Percentiles rank a stretch among this genome's conserved stretches.
These are phyloP conservation scores for Eulacestoma nigropectus DNA, from an alignment of 2,113 vertebrate species.

Conservation along the genomic window DNA sequence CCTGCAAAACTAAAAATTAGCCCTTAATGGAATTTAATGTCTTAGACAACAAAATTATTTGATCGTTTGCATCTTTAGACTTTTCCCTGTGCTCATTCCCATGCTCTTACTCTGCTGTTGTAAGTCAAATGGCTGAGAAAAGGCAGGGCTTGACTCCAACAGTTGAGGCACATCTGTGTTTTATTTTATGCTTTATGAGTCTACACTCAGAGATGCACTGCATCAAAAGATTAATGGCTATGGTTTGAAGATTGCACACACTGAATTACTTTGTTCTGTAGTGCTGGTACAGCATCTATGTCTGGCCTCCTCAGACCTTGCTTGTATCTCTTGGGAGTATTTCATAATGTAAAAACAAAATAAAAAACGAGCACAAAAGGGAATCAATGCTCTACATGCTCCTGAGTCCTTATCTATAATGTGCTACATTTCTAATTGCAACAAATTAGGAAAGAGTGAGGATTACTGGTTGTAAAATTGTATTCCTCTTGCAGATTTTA, in stretches of 20 bases:
- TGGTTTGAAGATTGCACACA: conserved; percentile 39
- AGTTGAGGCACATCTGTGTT: conserved; percentile 13
- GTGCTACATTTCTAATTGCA: conserved; percentile 3
- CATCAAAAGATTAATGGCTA: conserved; percentile 47
- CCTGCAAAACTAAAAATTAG: not conserved
- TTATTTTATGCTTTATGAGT: conserved; percentile 30
- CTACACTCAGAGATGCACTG: conserved; percentile 1
- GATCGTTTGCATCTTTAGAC: not conserved
- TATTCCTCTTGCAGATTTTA: not conserved
- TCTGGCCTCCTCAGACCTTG: conserved; percentile 15
- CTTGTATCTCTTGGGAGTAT: conserved; percentile 8
- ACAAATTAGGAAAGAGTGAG: not conserved
- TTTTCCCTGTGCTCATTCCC: not conserved
- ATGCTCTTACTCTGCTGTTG: not conserved
- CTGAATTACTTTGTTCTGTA: conserved; percentile 30
- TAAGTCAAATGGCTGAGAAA: not conserved
- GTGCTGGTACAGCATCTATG: conserved; percentile 17
- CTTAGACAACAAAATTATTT: not conserved
- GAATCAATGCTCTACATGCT: conserved; percentile 1
- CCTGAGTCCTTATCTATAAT: not conserved
- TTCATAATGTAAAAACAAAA: conserved; percentile 48
- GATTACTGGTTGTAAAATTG: not conserved
- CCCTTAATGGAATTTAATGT: not conserved
- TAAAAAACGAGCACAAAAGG: conserved; percentile 12
- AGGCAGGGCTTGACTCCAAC: not conserved